Percentiles rank a stretch among this genome's conserved stretches.
Evolutionary conservation across 2,113 vertebrate genomes (phyloP).

Genomic region (Dasypus novemcinctus): DNA sequence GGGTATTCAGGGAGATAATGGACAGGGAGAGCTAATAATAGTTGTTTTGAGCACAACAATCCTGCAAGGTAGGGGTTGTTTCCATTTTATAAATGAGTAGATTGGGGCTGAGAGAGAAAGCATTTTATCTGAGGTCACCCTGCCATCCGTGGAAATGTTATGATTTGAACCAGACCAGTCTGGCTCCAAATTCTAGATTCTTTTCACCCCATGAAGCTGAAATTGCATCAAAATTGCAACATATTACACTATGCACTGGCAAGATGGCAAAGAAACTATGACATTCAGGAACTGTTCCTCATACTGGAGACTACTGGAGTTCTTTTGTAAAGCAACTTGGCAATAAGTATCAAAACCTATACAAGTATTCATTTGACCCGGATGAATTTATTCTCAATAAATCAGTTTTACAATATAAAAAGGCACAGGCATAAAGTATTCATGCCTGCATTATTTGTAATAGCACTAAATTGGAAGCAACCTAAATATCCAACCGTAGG

Average conservation of each 20-base stretch:
- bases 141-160: not conserved
- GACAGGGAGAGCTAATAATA: not conserved
- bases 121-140: not conserved
- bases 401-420: not conserved
- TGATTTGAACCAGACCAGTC: constrained; percentile 23
- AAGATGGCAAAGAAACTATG: not conserved
- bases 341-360: not conserved
- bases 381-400: not conserved
- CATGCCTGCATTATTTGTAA: not conserved
- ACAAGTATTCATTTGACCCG: not conserved
- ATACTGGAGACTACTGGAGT: not conserved
- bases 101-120: not conserved
- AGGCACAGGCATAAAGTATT: not conserved
- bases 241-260: not conserved
- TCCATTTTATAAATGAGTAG: not conserved
- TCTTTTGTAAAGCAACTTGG: not conserved
- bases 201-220: not conserved
- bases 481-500: not conserved
- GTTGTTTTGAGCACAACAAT: not conserved
- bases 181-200: constrained; percentile 48
- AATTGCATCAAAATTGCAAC: constrained; percentile 6
- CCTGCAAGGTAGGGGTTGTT: not conserved
- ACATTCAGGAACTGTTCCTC: not conserved
- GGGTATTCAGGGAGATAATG: not conserved
- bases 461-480: not conserved